Evolutionary conservation across 2,888 invertebrate species (phyloP), one percentile per base, ranked within the genome.

Genomic region (Agriopis aurantiaria): DNA sequence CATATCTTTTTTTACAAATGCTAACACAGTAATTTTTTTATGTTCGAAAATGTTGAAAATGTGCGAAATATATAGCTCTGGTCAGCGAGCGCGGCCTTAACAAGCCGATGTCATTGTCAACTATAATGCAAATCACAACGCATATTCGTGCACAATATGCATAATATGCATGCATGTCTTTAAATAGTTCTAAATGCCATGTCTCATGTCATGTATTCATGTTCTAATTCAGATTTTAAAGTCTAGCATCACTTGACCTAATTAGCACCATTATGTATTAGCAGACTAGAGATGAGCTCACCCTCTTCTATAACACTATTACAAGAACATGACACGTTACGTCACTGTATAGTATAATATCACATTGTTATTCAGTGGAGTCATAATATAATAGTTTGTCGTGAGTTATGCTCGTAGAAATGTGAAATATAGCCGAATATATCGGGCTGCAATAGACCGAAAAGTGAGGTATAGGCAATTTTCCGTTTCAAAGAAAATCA

Each of bases 191-290:
- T 53, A 53, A 41, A 33, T 14, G 58, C 12, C 46, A 58, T 40
- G 40, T 53, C 43, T 45, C 53, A 53, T 53, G 53, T 23, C 17
- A 45, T 49, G 41, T 40, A 33, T 4, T 33, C 51, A 51, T 62
- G 57, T 57, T 40, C 52, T 40, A 56, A 56, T 60, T 46, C 23
- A 43, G 48, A 52, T 46, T 65, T 53, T 51, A 51, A 68, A 68
- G 45, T 69, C 59, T 63, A 52, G n/a, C 49, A 43, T 41, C 60
- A 69, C 69, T 65, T 69, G 61, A 65, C 51, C 61, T 69, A 69
- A 69, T 69, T 69, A 69, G 58, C 65, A 60, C 56, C 40, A 51
- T 8, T 65, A 65, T 65, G 60, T 56, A 65, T 46, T 60, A 65
- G 53, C 33, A 51, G 40, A 17, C 33, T 51, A 14, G 8, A 51